phyloP scores from a whole-genome alignment of 2,888 invertebrate genomes.

The Petrolisthes manimaculis region DNA sequence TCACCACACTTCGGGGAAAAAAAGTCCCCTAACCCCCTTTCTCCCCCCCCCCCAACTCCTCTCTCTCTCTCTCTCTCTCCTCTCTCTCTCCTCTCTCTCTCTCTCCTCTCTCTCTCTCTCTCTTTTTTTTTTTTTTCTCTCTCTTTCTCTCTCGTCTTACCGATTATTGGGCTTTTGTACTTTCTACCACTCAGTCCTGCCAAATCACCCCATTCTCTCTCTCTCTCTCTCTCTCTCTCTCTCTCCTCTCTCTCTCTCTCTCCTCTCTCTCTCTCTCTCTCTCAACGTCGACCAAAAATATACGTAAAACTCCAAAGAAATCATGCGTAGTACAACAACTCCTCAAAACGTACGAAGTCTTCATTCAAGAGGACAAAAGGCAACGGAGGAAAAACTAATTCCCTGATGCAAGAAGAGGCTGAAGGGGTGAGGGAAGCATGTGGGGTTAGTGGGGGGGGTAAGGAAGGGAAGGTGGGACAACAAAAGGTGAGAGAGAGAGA shows the following conservation, averaged over 20 bases:
- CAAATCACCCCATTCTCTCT: background rate
- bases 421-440: slow-evolving; percentile 13
- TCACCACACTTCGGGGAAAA: too few species aligned
- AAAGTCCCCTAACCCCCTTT: too few species aligned
- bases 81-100: background rate
- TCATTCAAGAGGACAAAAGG: slow-evolving; percentile 28
- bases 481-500: too few species aligned
- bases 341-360: slow-evolving; percentile 16
- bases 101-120: background rate
- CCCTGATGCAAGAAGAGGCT: slow-evolving; percentile 13
- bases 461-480: too few species aligned
- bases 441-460: too few species aligned
- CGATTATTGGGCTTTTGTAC: too few species aligned
- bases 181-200: too few species aligned
- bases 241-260: background rate
- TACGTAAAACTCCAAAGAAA: too few species aligned
- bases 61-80: too few species aligned
- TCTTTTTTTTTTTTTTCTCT: background rate
- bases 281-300: too few species aligned
- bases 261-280: slow-evolving; percentile 18
- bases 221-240: background rate
- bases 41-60: too few species aligned
- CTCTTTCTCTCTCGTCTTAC: background rate
- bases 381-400: slow-evolving; percentile 28
- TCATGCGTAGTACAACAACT: too few species aligned